Percentiles rank a stretch among this genome's conserved stretches.
These are phyloP conservation scores for Oreortyx pictus DNA, from an alignment of 2,797 vertebrate species.

Conservation along the genomic window DNA sequence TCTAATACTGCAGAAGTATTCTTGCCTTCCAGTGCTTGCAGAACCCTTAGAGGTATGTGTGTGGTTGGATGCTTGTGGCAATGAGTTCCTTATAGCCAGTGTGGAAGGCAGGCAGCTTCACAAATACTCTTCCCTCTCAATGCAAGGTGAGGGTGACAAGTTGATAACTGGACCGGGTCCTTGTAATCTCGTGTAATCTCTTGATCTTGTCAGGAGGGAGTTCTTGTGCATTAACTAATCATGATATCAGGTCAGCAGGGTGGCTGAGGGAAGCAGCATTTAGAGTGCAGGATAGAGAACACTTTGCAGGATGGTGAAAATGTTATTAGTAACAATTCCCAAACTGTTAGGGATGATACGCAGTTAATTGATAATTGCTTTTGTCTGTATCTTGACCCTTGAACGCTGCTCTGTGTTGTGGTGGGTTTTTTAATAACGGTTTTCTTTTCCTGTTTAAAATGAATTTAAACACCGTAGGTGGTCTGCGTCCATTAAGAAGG, in stretches of 20 bases:
- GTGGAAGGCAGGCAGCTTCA: background rate
- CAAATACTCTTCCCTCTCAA: background rate
- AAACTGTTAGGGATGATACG: background rate
- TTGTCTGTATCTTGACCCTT: background rate
- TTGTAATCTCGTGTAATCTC: background rate
- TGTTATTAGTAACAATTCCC: background rate
- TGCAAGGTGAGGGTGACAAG: background rate
- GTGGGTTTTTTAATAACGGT: background rate
- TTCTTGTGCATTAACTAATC: background rate
- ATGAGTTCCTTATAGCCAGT: background rate
- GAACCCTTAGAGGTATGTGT: background rate
- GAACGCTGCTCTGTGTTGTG: background rate
- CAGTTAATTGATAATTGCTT: background rate
- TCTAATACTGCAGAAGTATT: background rate
- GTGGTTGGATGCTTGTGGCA: background rate
- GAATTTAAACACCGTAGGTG: background rate
- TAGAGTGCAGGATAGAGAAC: background rate
- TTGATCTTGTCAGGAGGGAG: constrained; percentile 21
- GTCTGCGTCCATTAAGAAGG: background rate
- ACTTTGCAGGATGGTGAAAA: background rate
- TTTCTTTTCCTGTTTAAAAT: background rate
- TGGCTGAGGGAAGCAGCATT: background rate
- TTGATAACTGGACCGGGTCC: background rate
- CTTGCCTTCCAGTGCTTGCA: background rate
- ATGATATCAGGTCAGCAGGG: background rate